Conservation (phyloP, 30 jellyfish, hydroid and myxozoan genomes). For the Nemopilema nomurai region DNA sequence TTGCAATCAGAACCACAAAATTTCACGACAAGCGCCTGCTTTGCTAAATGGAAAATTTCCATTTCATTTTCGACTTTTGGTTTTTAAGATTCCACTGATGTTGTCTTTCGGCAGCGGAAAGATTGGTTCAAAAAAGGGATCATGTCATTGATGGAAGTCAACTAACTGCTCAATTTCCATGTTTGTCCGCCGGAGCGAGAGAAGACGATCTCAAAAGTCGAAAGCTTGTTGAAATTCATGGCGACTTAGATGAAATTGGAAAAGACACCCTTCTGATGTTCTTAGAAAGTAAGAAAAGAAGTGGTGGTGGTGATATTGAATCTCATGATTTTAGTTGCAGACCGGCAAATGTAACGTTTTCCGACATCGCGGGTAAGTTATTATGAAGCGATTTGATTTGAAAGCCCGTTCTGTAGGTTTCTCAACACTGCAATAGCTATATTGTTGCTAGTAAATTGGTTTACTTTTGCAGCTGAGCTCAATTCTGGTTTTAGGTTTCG, state of each 20-base stretch:
- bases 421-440: too few species aligned
- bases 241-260: background rate
- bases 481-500: too few species aligned
- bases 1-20: too few species aligned
- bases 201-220: background rate
- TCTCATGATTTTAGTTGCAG: background rate
- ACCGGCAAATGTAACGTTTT: background rate
- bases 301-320: slow-evolving; percentile 13
- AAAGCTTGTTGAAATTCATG: background rate
- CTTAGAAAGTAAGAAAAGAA: background rate
- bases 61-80: too few species aligned
- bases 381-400: too few species aligned
- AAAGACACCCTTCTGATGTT: background rate
- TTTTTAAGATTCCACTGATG: background rate
- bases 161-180: background rate
- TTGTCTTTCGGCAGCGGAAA: background rate
- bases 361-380: background rate
- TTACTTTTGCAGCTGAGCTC: too few species aligned
- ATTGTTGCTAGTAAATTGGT: too few species aligned
- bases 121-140: background rate
- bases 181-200: background rate
- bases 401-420: too few species aligned
- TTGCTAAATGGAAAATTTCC: too few species aligned
- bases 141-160: background rate
- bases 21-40: too few species aligned